These are phyloP conservation scores for Agriopis aurantiaria DNA, from an alignment of 2,888 invertebrate species.

Conservation along the genomic window DNA sequence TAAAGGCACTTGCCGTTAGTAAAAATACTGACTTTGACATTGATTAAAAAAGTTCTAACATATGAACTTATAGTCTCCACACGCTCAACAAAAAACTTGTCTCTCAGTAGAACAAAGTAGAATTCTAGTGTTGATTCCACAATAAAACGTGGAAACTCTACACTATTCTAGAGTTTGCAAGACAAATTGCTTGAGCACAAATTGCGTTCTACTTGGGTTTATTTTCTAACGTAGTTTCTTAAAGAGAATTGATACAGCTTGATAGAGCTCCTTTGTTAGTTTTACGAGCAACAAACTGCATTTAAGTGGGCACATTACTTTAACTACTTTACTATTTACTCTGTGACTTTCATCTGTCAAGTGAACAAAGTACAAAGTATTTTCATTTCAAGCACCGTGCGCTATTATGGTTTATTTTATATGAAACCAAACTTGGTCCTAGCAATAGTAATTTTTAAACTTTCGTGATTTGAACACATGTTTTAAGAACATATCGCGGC, in stretches of 20 bases:
- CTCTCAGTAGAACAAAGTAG: background rate
- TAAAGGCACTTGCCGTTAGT: no score
- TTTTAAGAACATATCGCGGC: no score
- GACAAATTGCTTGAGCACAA: conserved; percentile 10
- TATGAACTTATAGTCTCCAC: background rate
- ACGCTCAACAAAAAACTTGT: background rate
- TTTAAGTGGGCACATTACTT: conserved; percentile 1
- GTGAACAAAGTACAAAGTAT: background rate
- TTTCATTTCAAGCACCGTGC: no score
- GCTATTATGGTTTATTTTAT: no score
- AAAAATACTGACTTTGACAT: no score
- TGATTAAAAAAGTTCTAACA: no score
- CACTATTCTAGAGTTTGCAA: conserved; percentile 5
- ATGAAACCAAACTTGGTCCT: no score
- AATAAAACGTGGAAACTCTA: conserved; percentile 9
- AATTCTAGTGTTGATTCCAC: conserved; percentile 5
- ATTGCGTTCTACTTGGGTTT: background rate
- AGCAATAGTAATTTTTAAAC: no score
- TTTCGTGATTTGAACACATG: no score
- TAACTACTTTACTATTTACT: background rate
- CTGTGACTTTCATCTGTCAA: background rate
- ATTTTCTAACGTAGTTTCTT: conserved; percentile 1
- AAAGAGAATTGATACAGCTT: background rate
- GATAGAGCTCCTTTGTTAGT: conserved; percentile 3
- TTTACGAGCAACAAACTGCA: conserved; percentile 1